Evolutionary conservation across 2,888 invertebrate species (phyloP).

Genomic region (Acanthococcus lagerstroemiae): DNA sequence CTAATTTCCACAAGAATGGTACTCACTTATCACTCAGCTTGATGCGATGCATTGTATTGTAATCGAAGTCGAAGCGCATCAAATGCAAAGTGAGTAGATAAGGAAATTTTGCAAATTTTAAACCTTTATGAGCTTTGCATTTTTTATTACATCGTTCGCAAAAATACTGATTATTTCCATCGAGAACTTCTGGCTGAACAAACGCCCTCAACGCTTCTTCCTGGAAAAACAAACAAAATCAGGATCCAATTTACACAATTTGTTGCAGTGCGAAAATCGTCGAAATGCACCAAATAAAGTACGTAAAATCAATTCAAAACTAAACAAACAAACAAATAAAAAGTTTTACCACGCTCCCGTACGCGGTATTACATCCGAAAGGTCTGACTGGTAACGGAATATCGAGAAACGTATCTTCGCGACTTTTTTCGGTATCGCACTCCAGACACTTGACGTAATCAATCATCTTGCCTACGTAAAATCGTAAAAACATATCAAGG

Average conservation of each 20-base stretch:
- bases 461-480: conserved; percentile 57
- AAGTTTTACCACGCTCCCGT: conserved; percentile 65
- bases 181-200: conserved; percentile 71
- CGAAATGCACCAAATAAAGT: neutral
- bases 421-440: conserved; percentile 70
- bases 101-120: conserved; percentile 76
- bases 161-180: conserved; percentile 74
- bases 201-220: conserved; percentile 75
- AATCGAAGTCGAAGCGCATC: conserved; percentile 84
- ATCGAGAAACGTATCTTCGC: conserved; percentile 73
- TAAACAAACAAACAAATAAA: too few relatives aligned
- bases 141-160: conserved; percentile 78
- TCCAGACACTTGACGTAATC: conserved; percentile 83
- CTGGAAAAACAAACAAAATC: conserved; percentile 40
- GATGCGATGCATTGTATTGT: conserved; percentile 68
- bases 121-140: conserved; percentile 80
- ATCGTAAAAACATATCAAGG: too few relatives aligned
- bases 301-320: neutral
- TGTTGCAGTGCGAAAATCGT: neutral
- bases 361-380: conserved; percentile 65
- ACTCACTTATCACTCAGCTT: conserved; percentile 75
- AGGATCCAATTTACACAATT: neutral
- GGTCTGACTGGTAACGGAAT: conserved; percentile 76
- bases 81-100: conserved; percentile 76
- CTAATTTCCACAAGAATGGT: too few relatives aligned